Evolutionary conservation across 2,113 vertebrate genomes (phyloP).

Genomic region (Oplegnathus fasciatus): DNA sequence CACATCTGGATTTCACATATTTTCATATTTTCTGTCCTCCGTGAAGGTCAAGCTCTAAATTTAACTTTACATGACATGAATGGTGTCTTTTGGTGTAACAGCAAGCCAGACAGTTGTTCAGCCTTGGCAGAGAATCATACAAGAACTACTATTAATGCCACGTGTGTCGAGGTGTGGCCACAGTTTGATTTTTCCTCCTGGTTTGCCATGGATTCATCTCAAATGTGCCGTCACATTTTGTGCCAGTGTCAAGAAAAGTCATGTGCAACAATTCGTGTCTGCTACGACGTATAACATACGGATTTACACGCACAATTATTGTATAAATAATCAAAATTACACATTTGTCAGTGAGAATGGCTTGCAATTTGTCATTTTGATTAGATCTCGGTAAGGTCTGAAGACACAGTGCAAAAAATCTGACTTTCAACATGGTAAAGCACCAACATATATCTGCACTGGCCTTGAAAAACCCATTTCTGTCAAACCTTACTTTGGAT

Average conservation of each 20-base stretch:
- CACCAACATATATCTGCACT: not conserved
- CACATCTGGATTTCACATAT: not conserved
- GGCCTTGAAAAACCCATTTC: constrained; percentile 27
- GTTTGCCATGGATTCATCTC: not conserved
- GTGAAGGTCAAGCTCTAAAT: not conserved
- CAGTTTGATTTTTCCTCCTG: not conserved
- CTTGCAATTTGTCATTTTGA: constrained; percentile 4
- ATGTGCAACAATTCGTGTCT: not conserved
- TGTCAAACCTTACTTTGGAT: not conserved
- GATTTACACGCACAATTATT: not conserved
- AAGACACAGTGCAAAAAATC: not conserved
- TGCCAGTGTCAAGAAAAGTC: not conserved
- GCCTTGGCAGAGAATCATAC: not conserved
- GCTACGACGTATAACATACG: not conserved
- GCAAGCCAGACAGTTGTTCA: not conserved
- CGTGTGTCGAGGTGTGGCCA: not conserved
- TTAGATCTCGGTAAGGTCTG: not conserved
- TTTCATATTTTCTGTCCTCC: not conserved
- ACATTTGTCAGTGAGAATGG: not conserved
- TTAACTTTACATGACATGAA: not conserved
- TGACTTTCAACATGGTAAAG: not conserved
- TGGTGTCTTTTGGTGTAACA: not conserved
- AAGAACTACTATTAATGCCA: not conserved
- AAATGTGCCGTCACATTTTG: not conserved
- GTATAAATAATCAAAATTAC: not conserved